Base-by-base conservation (phyloP, 2,797 vertebrate species). In the Aphelocoma californica region DNA sequence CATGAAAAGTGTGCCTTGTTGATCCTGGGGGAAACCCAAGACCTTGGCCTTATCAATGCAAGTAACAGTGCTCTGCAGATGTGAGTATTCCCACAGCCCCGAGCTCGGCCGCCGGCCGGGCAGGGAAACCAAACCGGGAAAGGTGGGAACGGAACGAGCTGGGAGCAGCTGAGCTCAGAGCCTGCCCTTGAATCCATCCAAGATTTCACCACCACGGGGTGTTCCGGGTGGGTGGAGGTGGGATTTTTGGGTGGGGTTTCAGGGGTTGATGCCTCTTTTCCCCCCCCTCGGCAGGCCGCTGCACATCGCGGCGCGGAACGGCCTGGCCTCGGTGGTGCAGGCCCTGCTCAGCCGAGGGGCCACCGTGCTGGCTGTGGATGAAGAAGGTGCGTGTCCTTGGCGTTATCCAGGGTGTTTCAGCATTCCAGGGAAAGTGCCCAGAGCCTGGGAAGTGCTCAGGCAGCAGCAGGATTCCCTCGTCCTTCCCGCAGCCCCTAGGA, bases 1-100 rank as follows among this genome's bases (percentile, higher is more conserved):
- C 99, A 99, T 98, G 99, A 99, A 97, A 99, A 99, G 98, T 99
- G 99, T 98, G 99, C 99, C 93, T 98, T 99, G 97, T 97, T 99
- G 98, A 99, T 99, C 96, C 98, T 99, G 96, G 98, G 99, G 89
- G 99, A 99, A 97, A 99, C 99, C 97, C 98, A 98, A 62, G 99
- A 99, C 97, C 98, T 98, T 84, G 98, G 98, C 93, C 99, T 99
- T 98, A 99, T 99, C 97, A 99, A 99, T 97, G 98, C 99, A 95
- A 98, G 99, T 92, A 99, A 99, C 98, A 98, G 97, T 64, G 97
- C 99, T 69, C 98, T 99, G 91, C 99, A 99, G 97, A 99, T 99
- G 99, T 99, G 97, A 99, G 99, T 98, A 75, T 90, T 85, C 12
- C 28, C 50, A 36, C 21, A 17, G 71, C 53, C 12, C 40, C 1